Base-by-base conservation (phyloP, 2,113 vertebrate genomes). In the Daboia siamensis region DNA sequence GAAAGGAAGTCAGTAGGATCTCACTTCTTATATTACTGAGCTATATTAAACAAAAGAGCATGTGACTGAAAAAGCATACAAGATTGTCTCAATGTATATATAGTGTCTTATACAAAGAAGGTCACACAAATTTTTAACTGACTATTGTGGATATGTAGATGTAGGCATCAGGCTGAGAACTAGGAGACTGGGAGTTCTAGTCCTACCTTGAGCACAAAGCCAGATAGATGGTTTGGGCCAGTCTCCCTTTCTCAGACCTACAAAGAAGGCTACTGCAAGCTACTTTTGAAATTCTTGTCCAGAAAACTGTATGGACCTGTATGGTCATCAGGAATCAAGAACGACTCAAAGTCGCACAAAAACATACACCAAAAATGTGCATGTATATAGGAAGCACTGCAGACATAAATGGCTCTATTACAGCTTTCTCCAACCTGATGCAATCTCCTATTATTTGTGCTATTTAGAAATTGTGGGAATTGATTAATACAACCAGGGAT, bases 11-110 rank as follows among this genome's bases (percentile, higher is more conserved):
- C 91, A 9, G 29, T 91, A 64, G 86, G 2, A 85, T 92, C 93
- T 39, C 92, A 87, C 74, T 89, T 48, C 11, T 94, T 93, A 86
- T 90, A 90, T 48, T 90, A 91, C 33, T 94, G 93, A 94, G 23
- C 52, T 54, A 57, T 84, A 89, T 89, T 89, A 89, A 84, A 89
- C 11, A 17, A 89, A 64, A 39, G 57, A 48, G 29, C 39, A 5
- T 48, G 57, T 89, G 33, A 24, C 29, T 89, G 13, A 23, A 57
- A 84, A 92, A 0, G 26, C 87, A 87, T 57, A 55, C 86, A 29
- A n/a, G 15, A 51, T 44, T 92, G 87, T 56, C 51, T 61, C 86
- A 88, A 80, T 80, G 88, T 88, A 88, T 74, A 80, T 52, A 51
- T 51, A 51, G 48, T 12, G n/a, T 87, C 33, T 29, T 48, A 13